Evolutionary conservation across 2,113 vertebrate species (phyloP).

Genomic region (Tragelaphus imberbis): DNA sequence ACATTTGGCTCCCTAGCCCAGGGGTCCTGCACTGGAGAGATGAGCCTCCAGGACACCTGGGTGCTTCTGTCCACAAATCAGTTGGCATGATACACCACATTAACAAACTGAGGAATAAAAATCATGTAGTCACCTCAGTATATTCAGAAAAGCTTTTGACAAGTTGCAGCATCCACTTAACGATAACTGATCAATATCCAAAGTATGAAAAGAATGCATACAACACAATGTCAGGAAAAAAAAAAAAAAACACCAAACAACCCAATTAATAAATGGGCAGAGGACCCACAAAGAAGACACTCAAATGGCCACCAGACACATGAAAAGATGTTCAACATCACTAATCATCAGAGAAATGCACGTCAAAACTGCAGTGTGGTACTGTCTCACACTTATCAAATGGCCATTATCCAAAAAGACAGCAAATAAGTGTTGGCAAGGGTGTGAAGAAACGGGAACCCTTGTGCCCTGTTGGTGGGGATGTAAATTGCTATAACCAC

Average conservation of each 20-base stretch:
- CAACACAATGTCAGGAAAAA: accelerated
- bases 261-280: background rate
- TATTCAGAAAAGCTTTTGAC: background rate
- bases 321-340: background rate
- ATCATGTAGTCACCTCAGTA: background rate
- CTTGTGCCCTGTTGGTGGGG: background rate
- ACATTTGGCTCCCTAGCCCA: background rate
- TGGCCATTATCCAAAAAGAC: background rate
- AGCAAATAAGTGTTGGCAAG: background rate
- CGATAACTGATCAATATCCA: background rate
- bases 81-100: background rate
- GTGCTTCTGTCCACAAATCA: background rate
- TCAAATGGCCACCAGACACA: background rate
- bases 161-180: background rate
- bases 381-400: background rate
- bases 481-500: background rate
- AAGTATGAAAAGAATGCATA: background rate
- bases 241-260: no score
- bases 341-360: background rate
- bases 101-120: background rate
- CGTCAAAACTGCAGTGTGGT: background rate
- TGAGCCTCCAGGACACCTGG: background rate
- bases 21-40: background rate
- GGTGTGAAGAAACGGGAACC: background rate
- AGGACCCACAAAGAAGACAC: background rate